phyloP scores from a whole-genome alignment of 2,113 vertebrate species.

The Synodontis membranacea region DNA sequence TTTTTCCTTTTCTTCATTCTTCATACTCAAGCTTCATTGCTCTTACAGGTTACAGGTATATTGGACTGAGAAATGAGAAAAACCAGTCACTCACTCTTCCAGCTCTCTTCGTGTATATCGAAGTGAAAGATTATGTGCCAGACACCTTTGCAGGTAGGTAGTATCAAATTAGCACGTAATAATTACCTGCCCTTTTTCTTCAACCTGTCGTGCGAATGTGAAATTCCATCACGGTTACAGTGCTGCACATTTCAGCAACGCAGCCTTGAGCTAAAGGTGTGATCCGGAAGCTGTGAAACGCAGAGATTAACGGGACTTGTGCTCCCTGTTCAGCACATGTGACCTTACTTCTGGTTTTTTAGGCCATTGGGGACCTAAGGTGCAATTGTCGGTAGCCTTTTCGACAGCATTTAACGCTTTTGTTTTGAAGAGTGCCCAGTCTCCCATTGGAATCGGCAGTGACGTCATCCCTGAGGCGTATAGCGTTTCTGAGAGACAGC shows the following conservation, averaged over 20 bases:
- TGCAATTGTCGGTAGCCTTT: conserved; percentile 13
- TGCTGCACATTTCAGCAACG: background rate
- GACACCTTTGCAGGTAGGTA: conserved; percentile 85
- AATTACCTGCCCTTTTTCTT: background rate
- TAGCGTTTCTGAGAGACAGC: conserved; percentile 20
- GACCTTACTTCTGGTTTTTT: conserved; percentile 33
- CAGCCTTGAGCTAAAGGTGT: conserved; percentile 13
- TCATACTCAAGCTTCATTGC: background rate
- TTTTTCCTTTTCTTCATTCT: no score
- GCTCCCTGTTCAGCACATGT: background rate
- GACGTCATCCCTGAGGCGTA: background rate
- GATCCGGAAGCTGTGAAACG: conserved; percentile 10
- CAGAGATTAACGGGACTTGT: background rate
- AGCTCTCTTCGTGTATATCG: conserved; percentile 85
- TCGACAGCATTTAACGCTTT: conserved; percentile 37
- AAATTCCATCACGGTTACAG: background rate
- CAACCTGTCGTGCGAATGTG: background rate
- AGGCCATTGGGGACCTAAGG: background rate
- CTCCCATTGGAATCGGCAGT: background rate
- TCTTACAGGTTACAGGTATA: conserved; percentile 83
- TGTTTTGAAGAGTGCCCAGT: background rate
- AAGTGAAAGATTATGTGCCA: conserved; percentile 88
- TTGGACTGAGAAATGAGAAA: conserved; percentile 85
- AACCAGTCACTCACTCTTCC: conserved; percentile 84
- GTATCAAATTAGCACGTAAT: background rate